Evolutionary conservation across 2,797 vertebrate genomes (phyloP).

Genomic region (Myotis vivesi): DNA sequence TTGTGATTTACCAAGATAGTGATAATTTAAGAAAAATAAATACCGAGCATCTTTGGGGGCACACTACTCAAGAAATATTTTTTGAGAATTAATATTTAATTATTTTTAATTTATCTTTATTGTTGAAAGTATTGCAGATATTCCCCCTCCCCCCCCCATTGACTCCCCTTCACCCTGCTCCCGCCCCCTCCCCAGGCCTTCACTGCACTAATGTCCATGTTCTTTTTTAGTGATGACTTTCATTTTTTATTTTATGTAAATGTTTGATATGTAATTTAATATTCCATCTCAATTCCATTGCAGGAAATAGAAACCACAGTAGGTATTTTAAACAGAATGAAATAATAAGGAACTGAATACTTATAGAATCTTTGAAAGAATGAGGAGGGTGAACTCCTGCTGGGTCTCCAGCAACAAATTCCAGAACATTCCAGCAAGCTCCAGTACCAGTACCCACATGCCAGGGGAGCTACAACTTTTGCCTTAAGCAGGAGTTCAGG

Average conservation of each 20-base stretch:
- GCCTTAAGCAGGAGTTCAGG: not conserved
- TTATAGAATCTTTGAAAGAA: not conserved
- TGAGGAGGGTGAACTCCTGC: not conserved
- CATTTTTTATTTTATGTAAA: not conserved
- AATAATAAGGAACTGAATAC: not conserved
- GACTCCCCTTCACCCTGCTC: too few relatives aligned
- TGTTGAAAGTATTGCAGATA: too few relatives aligned
- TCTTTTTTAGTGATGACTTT: not conserved
- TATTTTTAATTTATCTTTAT: not conserved
- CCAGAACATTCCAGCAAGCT: not conserved
- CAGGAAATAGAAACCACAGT: not conserved
- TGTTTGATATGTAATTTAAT: not conserved
- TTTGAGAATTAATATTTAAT: not conserved
- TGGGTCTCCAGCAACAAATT: not conserved
- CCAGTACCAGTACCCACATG: not conserved
- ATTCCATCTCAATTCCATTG: not conserved
- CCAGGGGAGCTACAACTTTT: not conserved
- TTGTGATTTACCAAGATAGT: not conserved
- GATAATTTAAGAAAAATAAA: not conserved
- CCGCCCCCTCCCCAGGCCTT: too few relatives aligned
- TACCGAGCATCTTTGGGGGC: not conserved
- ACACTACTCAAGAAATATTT: not conserved
- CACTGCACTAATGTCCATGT: too few relatives aligned
- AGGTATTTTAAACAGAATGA: constrained; percentile 8
- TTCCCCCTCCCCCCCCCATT: too few relatives aligned